Conservation (phyloP, 2,888 invertebrate genomes). For the Rosalia funebris region DNA sequence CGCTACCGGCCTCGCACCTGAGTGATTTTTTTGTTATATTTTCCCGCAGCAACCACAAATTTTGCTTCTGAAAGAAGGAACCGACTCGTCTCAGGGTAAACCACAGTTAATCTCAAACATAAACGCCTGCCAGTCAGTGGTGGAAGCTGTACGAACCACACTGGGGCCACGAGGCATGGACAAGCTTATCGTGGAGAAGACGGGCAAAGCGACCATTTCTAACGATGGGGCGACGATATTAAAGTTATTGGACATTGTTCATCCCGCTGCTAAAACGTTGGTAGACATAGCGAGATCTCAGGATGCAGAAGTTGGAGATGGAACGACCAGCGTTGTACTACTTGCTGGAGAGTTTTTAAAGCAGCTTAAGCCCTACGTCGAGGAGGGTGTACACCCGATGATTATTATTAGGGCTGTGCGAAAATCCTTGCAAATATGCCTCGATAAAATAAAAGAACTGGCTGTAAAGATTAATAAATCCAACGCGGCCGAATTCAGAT, state of each 20-base stretch:
- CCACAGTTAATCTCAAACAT: conserved; percentile 96
- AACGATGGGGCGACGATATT: conserved; percentile 99
- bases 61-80: conserved; percentile 96
- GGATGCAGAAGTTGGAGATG: conserved; percentile 99
- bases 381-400: conserved; percentile 96
- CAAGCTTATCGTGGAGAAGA: conserved; percentile 92
- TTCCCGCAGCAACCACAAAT: conserved; percentile 92
- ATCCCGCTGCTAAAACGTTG: conserved; percentile 97
- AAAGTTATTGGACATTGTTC: conserved; percentile 96
- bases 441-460: conserved; percentile 84
- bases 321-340: conserved; percentile 97
- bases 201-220: conserved; percentile 94
- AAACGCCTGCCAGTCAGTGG: conserved; percentile 94
- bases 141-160: conserved; percentile 96
- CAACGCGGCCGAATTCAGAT: conserved; percentile 71
- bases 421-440: conserved; percentile 82
- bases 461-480: conserved; percentile 81
- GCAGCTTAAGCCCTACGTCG: conserved; percentile 93
- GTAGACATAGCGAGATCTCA: conserved; percentile 99
- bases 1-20: conserved; percentile 28
- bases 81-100: conserved; percentile 95
- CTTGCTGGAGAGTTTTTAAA: conserved; percentile 95
- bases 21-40: conserved; percentile 24
- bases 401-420: conserved; percentile 91
- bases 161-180: conserved; percentile 99